Evolutionary conservation across 2,113 vertebrate species (phyloP), one percentile per base, ranked within the genome.

Genomic region (Heterocephalus glaber): DNA sequence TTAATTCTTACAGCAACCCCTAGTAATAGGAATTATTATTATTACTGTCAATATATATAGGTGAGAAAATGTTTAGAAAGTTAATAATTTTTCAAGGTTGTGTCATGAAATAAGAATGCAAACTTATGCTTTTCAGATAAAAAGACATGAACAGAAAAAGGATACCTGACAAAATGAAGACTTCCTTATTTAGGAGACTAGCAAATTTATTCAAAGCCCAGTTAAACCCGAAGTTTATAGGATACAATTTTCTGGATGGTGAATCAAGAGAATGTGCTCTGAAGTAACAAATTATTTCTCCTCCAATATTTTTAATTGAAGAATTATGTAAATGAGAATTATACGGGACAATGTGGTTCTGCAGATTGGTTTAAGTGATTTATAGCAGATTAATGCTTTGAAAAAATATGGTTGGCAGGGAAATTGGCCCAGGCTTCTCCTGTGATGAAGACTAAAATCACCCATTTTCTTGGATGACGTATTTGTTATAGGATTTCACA

Each of bases 271-370:
- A 52, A 97, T 96, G 90, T 96, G 85, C 96, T 97, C 89, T 72
- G 33, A 47, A 90, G 54, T 54, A 93, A 95, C 79, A 92, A 30
- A 63, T 97, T 95, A 93, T 93, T 98, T 98, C 90, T 97, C 92
- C 86, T 96, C 95, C 90, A 94, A 96, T 95, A 92, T 96, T 98
- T 98, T 97, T 86, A 96, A 97, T 89, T 97, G 96, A 80, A 94
- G 84, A 98, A 97, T 98, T 98, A 97, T 94, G 84, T 92, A 97
- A 98, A 97, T 97, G 94, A 87, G 96, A 96, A 95, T 97, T 97
- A 92, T 92, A 92, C 76, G 92, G 89, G 80, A 85, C 86, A 94
- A 90, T 95, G 93, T 96, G 93, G 86, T 86, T 89, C 91, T 95
- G 72, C 90, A 96, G 86, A 96, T 96, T 97, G 95, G 95, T 26